Conservation (phyloP, 1,140 invertebrate genomes). For the Archivesica marissinica region DNA sequence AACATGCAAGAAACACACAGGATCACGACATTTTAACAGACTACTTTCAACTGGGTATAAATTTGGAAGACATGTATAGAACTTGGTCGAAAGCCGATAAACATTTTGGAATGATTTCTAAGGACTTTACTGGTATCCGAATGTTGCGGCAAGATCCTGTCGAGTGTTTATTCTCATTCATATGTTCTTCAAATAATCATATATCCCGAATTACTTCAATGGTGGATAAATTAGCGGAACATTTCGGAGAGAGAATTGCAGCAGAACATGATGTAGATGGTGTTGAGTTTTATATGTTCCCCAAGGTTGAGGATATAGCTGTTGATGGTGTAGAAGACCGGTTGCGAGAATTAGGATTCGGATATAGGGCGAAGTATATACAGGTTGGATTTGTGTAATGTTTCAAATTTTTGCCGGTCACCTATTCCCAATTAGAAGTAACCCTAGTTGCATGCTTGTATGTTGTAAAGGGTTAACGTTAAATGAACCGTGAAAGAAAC, state of each 20-base stretch:
- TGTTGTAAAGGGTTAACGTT: too few relatives aligned
- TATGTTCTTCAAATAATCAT: constrained; percentile 99
- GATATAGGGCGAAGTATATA: constrained; percentile 90
- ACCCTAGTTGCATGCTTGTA: too few relatives aligned
- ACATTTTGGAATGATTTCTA: constrained; percentile 88
- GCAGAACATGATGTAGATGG: constrained; percentile 85
- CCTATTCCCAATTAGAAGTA: too few relatives aligned
- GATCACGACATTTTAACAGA: constrained; percentile 75
- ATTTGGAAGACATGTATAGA: constrained; percentile 89
- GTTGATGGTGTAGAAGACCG: constrained; percentile 84
- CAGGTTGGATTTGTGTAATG: constrained; percentile 24
- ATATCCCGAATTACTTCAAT: constrained; percentile 92
- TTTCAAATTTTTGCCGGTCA: too few relatives aligned
- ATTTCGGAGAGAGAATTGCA: constrained; percentile 92
- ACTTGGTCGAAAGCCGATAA: constrained; percentile 90
- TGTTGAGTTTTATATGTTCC: constrained; percentile 91
- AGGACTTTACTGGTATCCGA: constrained; percentile 92
- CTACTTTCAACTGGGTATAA: constrained; percentile 86
- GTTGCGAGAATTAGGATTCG: constrained; percentile 92
- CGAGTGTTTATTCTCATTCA: constrained; percentile 98
- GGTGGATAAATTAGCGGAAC: constrained; percentile 94
- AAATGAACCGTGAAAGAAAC: too few relatives aligned
- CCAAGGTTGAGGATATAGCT: constrained; percentile 88
- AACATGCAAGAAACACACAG: constrained; percentile 3
- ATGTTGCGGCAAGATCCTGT: constrained; percentile 96